Percentiles rank a stretch among this genome's conserved stretches.
Evolutionary conservation across 2,113 vertebrate genomes (phyloP).

Genomic region (Ellobius talpinus): DNA sequence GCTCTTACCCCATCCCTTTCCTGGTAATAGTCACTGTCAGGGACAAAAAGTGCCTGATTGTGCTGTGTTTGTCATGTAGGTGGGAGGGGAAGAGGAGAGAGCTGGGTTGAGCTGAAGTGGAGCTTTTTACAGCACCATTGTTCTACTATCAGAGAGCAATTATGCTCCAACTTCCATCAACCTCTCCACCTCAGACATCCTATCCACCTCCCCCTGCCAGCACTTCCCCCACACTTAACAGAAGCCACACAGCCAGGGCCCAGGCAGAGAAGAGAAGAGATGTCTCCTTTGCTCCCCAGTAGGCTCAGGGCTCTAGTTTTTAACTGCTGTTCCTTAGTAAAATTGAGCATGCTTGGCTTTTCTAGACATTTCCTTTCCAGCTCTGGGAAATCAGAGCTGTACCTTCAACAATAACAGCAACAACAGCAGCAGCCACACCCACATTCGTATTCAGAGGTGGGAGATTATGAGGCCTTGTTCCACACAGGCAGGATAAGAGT

Average conservation of each 20-base stretch:
- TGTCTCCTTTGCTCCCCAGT: neutral
- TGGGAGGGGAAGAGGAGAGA: slow-evolving; percentile 74
- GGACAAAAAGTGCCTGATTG: slow-evolving; percentile 78
- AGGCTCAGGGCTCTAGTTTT: neutral
- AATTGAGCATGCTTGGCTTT: slow-evolving; percentile 4
- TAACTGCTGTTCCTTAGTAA: slow-evolving; percentile 7
- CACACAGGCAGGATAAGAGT: neutral
- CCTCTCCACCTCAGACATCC: slow-evolving; percentile 44
- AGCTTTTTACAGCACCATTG: slow-evolving; percentile 76
- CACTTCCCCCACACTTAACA: neutral
- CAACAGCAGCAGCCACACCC: neutral
- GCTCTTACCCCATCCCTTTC: slow-evolving; percentile 48
- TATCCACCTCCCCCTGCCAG: neutral
- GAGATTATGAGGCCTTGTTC: neutral
- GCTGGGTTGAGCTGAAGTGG: slow-evolving; percentile 60
- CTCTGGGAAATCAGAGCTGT: neutral
- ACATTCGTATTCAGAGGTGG: neutral
- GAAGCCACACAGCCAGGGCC: neutral
- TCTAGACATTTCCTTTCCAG: slow-evolving; percentile 27
- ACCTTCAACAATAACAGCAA: neutral
- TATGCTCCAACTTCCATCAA: slow-evolving; percentile 50
- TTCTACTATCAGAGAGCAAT: slow-evolving; percentile 70
- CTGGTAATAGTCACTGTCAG: slow-evolving; percentile 64
- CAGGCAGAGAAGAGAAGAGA: neutral
- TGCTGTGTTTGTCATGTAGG: slow-evolving; percentile 73